phyloP scores from a whole-genome alignment of 2,113 vertebrate species.

The Sylvia atricapilla region DNA sequence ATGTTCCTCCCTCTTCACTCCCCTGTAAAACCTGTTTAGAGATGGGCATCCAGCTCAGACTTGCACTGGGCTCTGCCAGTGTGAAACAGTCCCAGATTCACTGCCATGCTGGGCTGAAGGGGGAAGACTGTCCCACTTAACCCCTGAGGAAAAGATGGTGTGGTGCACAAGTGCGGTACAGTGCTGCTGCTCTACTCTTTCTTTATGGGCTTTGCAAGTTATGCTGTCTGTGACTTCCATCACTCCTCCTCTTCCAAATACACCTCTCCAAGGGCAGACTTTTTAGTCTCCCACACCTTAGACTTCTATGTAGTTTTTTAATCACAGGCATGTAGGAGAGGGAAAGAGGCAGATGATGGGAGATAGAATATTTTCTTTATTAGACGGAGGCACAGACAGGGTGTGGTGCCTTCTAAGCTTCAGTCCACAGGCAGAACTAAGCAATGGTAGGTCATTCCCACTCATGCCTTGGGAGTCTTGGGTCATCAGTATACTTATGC shows the following conservation, averaged over 20 bases:
- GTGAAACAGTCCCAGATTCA: neutral
- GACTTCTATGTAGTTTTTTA: neutral
- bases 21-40: neutral
- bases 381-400: neutral
- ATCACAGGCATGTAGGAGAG: neutral
- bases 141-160: neutral
- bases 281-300: neutral
- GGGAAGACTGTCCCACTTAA: neutral
- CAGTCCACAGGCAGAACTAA: neutral
- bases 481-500: neutral
- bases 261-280: neutral
- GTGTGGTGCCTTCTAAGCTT: neutral
- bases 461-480: neutral
- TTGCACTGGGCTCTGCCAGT: neutral
- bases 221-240: neutral
- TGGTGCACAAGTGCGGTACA: accelerated
- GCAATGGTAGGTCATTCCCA: neutral
- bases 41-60: neutral
- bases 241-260: neutral
- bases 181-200: neutral
- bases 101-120: neutral
- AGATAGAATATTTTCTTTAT: neutral
- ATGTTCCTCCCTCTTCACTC: neutral
- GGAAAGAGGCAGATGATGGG: neutral
- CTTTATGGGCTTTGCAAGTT: neutral